Conservation (phyloP, 2,797 vertebrate genomes). For the Orestias chungarensis region DNA sequence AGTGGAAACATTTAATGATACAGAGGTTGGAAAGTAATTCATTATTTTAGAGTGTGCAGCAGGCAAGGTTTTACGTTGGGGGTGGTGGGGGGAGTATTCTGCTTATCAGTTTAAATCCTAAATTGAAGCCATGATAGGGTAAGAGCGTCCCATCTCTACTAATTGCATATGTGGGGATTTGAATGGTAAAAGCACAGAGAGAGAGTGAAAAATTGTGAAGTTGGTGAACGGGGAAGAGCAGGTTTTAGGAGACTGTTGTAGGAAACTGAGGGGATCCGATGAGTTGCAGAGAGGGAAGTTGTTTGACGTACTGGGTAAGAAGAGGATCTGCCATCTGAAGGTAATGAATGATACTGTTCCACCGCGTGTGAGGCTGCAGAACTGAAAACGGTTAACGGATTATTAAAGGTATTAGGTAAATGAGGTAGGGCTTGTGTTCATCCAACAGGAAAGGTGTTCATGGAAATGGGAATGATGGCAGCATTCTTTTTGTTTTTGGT, state of each 20-base stretch:
- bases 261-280: conserved; percentile 15
- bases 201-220: conserved; percentile 12
- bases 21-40: conserved; percentile 62
- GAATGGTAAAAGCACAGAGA: conserved; percentile 9
- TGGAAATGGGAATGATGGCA: conserved; percentile 2
- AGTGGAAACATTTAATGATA: conserved; percentile 43
- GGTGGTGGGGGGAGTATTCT: conserved; percentile 44
- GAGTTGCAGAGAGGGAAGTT: background rate
- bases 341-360: conserved; percentile 2
- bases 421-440: conserved; percentile 26
- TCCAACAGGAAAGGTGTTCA: conserved; percentile 50
- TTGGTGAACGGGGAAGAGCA: conserved; percentile 22
- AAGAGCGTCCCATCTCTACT: conserved; percentile 46
- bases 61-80: conserved; percentile 40
- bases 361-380: background rate
- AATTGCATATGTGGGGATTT: conserved; percentile 51
- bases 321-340: conserved; percentile 11
- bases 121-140: conserved; percentile 55
- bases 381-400: conserved; percentile 51
- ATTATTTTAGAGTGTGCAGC: conserved; percentile 52
- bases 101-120: conserved; percentile 63
- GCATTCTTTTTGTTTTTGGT: conserved; percentile 3
- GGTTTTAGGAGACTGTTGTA: conserved; percentile 5
- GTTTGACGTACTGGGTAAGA: conserved; percentile 22
- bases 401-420: conserved; percentile 50